phyloP scores from a whole-genome alignment of 2,888 invertebrate species.

The Branchellion lobata region DNA sequence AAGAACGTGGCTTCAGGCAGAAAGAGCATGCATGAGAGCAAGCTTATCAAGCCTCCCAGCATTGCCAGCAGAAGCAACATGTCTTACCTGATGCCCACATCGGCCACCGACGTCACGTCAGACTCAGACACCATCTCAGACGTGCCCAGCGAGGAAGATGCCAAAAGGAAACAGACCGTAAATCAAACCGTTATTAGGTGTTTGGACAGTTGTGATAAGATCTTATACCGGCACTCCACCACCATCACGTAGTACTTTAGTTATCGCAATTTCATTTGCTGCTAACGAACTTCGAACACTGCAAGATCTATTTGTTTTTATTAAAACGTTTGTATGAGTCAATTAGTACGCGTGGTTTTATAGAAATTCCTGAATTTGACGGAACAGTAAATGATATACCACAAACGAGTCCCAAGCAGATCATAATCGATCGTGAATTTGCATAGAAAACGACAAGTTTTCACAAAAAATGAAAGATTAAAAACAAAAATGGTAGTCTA shows the following conservation, averaged over 20 bases:
- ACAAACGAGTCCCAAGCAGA: too few species aligned
- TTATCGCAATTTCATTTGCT: too few species aligned
- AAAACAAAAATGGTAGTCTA: too few species aligned
- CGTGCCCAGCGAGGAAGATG: slow-evolving; percentile 36
- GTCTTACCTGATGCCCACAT: slow-evolving; percentile 1
- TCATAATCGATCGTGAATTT: too few species aligned
- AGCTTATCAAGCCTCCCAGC: background rate
- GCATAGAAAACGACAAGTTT: too few species aligned
- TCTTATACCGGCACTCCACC: slow-evolving; percentile 47
- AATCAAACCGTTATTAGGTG: slow-evolving; percentile 47
- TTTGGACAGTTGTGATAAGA: slow-evolving; percentile 48
- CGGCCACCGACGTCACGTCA: slow-evolving; percentile 18
- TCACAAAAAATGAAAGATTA: too few species aligned
- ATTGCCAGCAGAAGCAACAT: background rate
- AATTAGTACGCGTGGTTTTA: too few species aligned
- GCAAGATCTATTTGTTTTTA: too few species aligned
- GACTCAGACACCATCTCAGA: slow-evolving; percentile 43
- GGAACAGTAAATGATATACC: too few species aligned
- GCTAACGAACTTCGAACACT: too few species aligned
- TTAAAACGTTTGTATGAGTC: too few species aligned
- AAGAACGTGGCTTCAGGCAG: background rate
- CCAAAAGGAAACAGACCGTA: slow-evolving; percentile 38
- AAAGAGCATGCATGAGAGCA: background rate
- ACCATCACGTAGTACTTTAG: slow-evolving; percentile 44
- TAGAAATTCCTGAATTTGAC: too few species aligned